Evolutionary conservation across 2,113 vertebrate species (phyloP).

Genomic region (Percina caprodes): DNA sequence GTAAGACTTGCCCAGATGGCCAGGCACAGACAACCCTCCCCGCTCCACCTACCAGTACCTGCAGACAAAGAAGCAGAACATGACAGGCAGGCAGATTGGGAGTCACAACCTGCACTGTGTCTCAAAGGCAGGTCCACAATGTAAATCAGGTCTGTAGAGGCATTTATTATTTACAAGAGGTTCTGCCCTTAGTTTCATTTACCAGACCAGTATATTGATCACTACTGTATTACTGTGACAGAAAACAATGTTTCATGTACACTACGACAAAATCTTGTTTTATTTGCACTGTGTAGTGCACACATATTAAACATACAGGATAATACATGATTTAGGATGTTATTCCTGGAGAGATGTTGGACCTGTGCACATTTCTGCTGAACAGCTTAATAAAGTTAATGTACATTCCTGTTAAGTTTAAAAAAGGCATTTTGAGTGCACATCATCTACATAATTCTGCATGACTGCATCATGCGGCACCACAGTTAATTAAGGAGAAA

Average conservation of each 20-base stretch:
- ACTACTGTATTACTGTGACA: not conserved
- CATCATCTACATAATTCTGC: not conserved
- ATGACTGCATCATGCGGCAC: not conserved
- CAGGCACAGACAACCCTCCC: too few species aligned
- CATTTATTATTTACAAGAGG: too few species aligned
- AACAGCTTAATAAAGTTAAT: not conserved
- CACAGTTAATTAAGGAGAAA: not conserved
- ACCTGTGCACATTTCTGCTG: too few species aligned
- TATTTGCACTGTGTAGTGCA: not conserved
- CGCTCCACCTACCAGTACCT: too few species aligned
- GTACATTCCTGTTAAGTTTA: not conserved
- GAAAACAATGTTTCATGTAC: not conserved
- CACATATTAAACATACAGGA: slow-evolving; percentile 9
- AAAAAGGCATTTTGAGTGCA: not conserved
- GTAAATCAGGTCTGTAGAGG: not conserved
- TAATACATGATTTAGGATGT: not conserved
- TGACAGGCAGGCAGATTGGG: too few species aligned
- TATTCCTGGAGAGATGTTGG: not conserved
- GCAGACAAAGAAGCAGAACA: too few species aligned
- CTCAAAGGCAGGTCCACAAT: too few species aligned
- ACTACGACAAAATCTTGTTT: not conserved
- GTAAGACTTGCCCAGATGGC: too few species aligned
- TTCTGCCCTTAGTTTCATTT: too few species aligned
- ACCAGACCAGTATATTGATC: not conserved
- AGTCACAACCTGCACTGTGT: not conserved